These are phyloP conservation scores for Vipera ursinii DNA, from an alignment of 2,797 vertebrate species.

Conservation along the genomic window DNA sequence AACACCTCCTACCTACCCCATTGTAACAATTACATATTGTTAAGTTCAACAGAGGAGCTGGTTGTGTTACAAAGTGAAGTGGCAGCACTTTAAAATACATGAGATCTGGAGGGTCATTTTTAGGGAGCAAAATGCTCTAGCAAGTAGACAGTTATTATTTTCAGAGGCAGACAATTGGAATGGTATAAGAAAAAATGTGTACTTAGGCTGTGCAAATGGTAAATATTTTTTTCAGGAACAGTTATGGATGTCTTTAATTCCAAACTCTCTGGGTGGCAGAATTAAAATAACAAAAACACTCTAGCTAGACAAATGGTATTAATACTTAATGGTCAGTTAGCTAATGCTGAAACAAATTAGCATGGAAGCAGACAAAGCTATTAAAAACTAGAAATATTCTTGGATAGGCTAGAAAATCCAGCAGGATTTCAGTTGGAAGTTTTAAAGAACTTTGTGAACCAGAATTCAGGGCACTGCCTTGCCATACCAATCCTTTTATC, in stretches of 20 bases:
- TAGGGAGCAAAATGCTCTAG: background rate
- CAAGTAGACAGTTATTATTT: background rate
- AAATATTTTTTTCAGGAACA: slow-evolving; percentile 45
- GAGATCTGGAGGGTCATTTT: slow-evolving; percentile 17
- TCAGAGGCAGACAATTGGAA: background rate
- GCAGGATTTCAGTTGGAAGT: slow-evolving; percentile 19
- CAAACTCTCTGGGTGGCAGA: slow-evolving; percentile 26
- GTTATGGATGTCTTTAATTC: slow-evolving; percentile 62
- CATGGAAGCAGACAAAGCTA: slow-evolving; percentile 36
- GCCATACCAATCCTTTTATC: background rate
- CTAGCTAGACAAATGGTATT: slow-evolving; percentile 41
- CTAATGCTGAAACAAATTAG: slow-evolving; percentile 39
- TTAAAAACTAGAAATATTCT: background rate
- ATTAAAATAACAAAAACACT: slow-evolving; percentile 47
- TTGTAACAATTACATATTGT: background rate
- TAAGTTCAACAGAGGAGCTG: background rate
- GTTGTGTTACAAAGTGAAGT: slow-evolving; percentile 16
- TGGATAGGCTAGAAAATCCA: slow-evolving; percentile 26
- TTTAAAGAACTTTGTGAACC: slow-evolving; percentile 21
- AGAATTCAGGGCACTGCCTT: background rate
- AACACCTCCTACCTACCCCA: slow-evolving; percentile 11
- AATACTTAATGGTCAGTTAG: slow-evolving; percentile 60
- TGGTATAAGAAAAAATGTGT: slow-evolving; percentile 19
- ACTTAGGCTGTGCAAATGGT: slow-evolving; percentile 23
- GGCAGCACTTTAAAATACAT: slow-evolving; percentile 7